phyloP scores from a whole-genome alignment of 2,888 invertebrate species.

The Tachina lurida region DNA sequence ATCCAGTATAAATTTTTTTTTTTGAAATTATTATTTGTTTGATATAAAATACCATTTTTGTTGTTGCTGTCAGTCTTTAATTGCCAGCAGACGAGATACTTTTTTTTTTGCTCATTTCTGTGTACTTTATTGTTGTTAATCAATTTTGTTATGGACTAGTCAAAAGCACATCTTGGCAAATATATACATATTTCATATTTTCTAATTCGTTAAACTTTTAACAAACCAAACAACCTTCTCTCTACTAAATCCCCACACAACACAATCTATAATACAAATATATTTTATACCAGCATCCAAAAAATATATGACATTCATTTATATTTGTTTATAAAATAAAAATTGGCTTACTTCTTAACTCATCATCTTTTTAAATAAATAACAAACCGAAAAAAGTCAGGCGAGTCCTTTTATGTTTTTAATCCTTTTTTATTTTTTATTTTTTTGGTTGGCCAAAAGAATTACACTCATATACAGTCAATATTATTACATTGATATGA shows the following conservation, averaged over 20 bases:
- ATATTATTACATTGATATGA: constrained; percentile 71
- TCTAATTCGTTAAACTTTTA: constrained; percentile 73
- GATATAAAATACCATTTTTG: constrained; percentile 19
- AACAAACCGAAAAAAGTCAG: constrained; percentile 24
- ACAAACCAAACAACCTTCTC: constrained; percentile 66
- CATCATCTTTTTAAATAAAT: constrained; percentile 44
- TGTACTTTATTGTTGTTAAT: constrained; percentile 59
- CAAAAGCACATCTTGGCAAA: constrained; percentile 64
- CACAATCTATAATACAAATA: constrained; percentile 35
- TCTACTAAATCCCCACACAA: not conserved
- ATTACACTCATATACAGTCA: constrained; percentile 67
- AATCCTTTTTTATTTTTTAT: constrained; percentile 62
- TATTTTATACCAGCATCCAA: constrained; percentile 53
- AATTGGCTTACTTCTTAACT: constrained; percentile 67
- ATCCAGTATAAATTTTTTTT: constrained; percentile 1
- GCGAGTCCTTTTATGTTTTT: constrained; percentile 68
- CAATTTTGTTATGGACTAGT: constrained; percentile 61
- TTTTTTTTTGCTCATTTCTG: constrained; percentile 16
- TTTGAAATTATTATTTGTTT: constrained; percentile 47
- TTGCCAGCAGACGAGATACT: constrained; percentile 60
- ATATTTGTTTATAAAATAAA: constrained; percentile 75
- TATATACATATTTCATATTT: constrained; percentile 70
- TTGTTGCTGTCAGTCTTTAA: constrained; percentile 52
- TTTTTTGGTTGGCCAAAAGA: constrained; percentile 59
- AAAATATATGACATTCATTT: constrained; percentile 70